phyloP scores from a whole-genome alignment of 2,113 vertebrate genomes.

The Myocastor coypus region DNA sequence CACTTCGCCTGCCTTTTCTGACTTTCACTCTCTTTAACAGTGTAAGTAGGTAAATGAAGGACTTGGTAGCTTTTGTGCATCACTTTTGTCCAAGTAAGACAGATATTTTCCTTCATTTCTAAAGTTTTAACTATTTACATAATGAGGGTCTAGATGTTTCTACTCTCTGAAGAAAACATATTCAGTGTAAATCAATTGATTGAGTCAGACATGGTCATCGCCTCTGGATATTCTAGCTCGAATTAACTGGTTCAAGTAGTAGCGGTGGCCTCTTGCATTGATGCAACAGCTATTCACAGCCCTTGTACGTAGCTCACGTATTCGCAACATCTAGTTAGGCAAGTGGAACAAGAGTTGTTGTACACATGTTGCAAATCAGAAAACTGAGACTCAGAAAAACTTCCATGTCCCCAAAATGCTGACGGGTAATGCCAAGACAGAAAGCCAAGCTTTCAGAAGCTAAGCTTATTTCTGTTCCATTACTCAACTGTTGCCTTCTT shows the following conservation, averaged over 20 bases:
- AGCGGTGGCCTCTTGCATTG: neutral
- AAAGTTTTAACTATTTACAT: neutral
- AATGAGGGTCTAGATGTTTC: slow-evolving; percentile 8
- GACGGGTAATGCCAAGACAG: neutral
- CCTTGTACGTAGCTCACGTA: neutral
- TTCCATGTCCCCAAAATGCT: neutral
- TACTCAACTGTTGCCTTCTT: slow-evolving; percentile 34
- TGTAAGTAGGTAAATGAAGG: neutral
- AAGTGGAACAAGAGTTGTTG: slow-evolving; percentile 55
- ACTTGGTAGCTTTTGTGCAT: neutral
- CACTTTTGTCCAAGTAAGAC: slow-evolving; percentile 23
- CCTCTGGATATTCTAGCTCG: neutral
- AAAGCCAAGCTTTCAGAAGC: slow-evolving; percentile 41
- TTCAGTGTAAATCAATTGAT: neutral
- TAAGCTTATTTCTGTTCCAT: slow-evolving; percentile 44
- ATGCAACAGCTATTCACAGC: neutral
- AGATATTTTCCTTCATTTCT: neutral
- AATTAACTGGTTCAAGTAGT: neutral
- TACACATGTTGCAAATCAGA: slow-evolving; percentile 57
- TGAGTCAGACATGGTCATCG: neutral
- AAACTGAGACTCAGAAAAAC: slow-evolving; percentile 64
- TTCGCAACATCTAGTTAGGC: slow-evolving; percentile 41
- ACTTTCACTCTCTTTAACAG: neutral
- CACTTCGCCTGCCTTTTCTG: neutral
- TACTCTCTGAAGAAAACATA: neutral